These are phyloP conservation scores for Struthidea cinerea DNA, from an alignment of 2,113 vertebrate genomes.

Conservation along the genomic window DNA sequence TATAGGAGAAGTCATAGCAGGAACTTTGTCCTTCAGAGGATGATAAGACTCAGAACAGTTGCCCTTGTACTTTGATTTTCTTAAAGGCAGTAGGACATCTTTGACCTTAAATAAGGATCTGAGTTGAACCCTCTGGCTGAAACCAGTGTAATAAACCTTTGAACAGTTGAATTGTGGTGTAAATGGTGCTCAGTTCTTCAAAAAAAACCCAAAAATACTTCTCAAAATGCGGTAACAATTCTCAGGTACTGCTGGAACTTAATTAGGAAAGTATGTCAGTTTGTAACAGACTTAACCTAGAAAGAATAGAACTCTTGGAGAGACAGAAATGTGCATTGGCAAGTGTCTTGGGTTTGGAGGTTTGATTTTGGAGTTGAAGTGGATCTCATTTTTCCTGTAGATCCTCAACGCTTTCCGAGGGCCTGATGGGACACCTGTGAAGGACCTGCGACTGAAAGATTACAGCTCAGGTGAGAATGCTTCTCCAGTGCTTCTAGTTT, in stretches of 20 bases:
- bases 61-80: neutral
- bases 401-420: conserved; percentile 74
- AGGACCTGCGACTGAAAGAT: conserved; percentile 76
- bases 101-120: neutral
- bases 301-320: neutral
- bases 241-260: neutral
- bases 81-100: neutral
- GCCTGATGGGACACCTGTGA: conserved; percentile 67
- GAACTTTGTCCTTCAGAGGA: neutral
- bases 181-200: neutral
- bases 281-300: neutral
- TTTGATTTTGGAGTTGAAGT: neutral
- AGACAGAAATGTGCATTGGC: neutral
- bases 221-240: neutral
- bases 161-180: neutral
- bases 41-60: neutral
- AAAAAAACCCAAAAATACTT: neutral
- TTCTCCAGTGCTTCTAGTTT: neutral
- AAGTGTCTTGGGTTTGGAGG: neutral
- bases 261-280: neutral
- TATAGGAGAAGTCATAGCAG: neutral
- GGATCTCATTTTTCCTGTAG: conserved; percentile 41
- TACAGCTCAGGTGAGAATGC: conserved; percentile 74
- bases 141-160: neutral
- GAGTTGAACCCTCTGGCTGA: neutral